A percentile compares a stretch with the other conserved stretches of the same genome.
Evolutionary conservation across 2,797 vertebrate genomes (phyloP).

Genomic region (Propithecus deckenii): DNA sequence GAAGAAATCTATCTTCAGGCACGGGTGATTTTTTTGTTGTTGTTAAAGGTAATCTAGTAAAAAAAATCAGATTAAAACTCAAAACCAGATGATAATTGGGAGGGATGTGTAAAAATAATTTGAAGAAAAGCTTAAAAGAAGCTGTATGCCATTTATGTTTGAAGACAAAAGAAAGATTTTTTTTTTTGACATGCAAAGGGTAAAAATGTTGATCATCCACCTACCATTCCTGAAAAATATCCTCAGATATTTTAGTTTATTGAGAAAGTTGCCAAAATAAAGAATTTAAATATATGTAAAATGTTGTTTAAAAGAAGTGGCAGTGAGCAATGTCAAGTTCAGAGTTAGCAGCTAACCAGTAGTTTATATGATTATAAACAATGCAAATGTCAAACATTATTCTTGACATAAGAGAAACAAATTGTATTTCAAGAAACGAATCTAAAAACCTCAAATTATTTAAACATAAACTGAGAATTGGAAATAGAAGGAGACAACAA

Average conservation of each 20-base stretch:
- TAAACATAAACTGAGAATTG: background rate
- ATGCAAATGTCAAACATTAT: background rate
- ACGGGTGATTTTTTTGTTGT: background rate
- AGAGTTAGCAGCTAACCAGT: background rate
- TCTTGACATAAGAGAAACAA: background rate
- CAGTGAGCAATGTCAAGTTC: background rate
- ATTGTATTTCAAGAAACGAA: slow-evolving; percentile 23
- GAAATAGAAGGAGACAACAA: background rate
- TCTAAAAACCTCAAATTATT: background rate
- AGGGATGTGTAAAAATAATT: background rate
- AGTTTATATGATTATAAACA: background rate
- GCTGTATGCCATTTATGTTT: background rate
- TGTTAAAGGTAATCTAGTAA: background rate
- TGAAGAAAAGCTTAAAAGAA: background rate
- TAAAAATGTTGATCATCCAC: background rate
- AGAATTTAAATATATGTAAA: background rate
- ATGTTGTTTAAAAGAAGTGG: background rate
- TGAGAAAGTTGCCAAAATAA: background rate
- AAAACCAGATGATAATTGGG: background rate
- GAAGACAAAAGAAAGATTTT: background rate
- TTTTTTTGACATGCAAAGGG: background rate
- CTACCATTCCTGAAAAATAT: background rate
- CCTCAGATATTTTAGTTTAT: background rate
- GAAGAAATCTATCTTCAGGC: background rate
- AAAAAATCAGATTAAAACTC: slow-evolving; percentile 26